These are phyloP conservation scores for Noctuana brunneofusca DNA, from an alignment of 2,888 invertebrate species.

Conservation along the genomic window DNA sequence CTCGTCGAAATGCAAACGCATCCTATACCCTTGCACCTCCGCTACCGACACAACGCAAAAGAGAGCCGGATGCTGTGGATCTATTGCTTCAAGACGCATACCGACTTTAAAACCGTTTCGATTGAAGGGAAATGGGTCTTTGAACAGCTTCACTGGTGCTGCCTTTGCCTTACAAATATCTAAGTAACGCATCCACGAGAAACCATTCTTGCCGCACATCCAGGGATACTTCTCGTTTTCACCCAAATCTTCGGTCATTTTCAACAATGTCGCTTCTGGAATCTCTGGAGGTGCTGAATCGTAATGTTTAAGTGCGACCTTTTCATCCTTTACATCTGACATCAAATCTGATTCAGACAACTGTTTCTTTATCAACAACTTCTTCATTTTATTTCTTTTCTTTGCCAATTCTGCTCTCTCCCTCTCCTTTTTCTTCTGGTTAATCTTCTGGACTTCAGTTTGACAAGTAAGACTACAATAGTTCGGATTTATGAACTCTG, in stretches of 20 bases:
- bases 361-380: constrained; percentile 68
- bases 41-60: constrained; percentile 94
- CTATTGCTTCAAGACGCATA: constrained; percentile 96
- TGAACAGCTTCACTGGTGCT: constrained; percentile 90
- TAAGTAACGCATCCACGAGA: constrained; percentile 90
- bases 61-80: constrained; percentile 94
- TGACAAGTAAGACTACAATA: constrained; percentile 89
- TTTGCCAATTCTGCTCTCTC: constrained; percentile 65
- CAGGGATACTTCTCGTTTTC: constrained; percentile 84
- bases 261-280: constrained; percentile 53
- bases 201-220: constrained; percentile 87
- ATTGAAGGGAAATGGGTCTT: constrained; percentile 89
- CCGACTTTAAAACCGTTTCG: constrained; percentile 91
- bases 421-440: constrained; percentile 68
- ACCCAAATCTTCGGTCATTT: constrained; percentile 59
- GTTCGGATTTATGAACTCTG: constrained; percentile 91
- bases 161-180: constrained; percentile 88
- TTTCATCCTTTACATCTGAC: constrained; percentile 57
- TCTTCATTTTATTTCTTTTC: constrained; percentile 73
- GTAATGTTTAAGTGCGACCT: constrained; percentile 52
- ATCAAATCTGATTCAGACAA: constrained; percentile 58
- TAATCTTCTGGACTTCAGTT: constrained; percentile 67
- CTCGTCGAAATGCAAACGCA: constrained; percentile 95
- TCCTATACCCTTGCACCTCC: constrained; percentile 91
- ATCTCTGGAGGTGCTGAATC: constrained; percentile 51